phyloP scores from a whole-genome alignment of 2,888 invertebrate species.

The Eurytoma californica region DNA sequence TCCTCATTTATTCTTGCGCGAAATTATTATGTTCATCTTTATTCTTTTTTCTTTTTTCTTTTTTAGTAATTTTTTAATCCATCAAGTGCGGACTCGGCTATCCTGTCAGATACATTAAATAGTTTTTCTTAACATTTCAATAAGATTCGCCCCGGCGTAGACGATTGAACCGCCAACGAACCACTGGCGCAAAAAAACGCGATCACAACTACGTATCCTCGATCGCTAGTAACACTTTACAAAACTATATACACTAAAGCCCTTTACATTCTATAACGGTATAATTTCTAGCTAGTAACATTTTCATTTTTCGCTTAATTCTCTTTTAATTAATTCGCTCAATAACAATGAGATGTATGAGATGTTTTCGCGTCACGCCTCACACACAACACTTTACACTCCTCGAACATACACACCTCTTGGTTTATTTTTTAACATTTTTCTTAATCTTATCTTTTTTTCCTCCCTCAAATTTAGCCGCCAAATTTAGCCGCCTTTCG shows the following conservation, averaged over 20 bases:
- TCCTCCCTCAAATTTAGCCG: no score
- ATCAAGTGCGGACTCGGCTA: not conserved
- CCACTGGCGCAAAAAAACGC: slow-evolving; percentile 60
- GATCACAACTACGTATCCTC: slow-evolving; percentile 60
- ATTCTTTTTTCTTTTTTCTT: slow-evolving; percentile 48
- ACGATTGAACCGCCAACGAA: slow-evolving; percentile 59
- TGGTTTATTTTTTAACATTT: slow-evolving; percentile 22
- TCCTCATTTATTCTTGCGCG: slow-evolving; percentile 46
- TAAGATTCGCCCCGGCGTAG: slow-evolving; percentile 47
- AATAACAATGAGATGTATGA: not conserved
- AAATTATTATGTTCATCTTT: slow-evolving; percentile 33
- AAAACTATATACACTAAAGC: slow-evolving; percentile 75
- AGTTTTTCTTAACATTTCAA: slow-evolving; percentile 45
- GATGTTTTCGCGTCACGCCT: not conserved
- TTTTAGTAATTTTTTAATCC: slow-evolving; percentile 50
- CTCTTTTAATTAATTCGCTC: slow-evolving; percentile 43
- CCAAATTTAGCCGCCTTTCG: no score
- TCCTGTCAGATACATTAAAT: slow-evolving; percentile 48
- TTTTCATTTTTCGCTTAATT: slow-evolving; percentile 55
- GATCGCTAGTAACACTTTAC: slow-evolving; percentile 72
- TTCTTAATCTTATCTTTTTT: no score
- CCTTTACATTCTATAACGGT: slow-evolving; percentile 68
- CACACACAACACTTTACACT: not conserved
- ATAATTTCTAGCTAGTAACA: slow-evolving; percentile 65
- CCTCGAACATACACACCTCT: slow-evolving; percentile 19